These are phyloP conservation scores for Amphiura filiformis DNA, from an alignment of 35 echinoderm and acorn worm species.

Conservation along the genomic window DNA sequence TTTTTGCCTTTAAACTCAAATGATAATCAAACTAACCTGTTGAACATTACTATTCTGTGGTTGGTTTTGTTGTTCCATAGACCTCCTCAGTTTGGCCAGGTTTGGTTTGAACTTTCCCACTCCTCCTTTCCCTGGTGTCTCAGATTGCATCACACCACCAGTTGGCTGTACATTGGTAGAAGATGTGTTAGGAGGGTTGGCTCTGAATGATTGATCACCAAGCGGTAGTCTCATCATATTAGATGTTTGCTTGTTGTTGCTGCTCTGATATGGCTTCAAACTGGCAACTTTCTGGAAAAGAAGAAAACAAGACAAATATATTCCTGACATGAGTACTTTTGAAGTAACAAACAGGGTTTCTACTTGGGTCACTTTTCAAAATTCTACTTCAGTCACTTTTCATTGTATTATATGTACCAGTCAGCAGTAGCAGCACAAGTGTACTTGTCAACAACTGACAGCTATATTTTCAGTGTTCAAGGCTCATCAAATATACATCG, in stretches of 20 bases:
- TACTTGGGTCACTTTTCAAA: too few species aligned
- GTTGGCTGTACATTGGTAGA: neutral
- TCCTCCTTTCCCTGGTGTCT: neutral
- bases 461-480: too few species aligned
- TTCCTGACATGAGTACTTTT: too few species aligned
- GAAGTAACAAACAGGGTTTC: too few species aligned
- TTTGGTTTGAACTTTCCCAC: constrained; percentile 8
- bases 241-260: neutral
- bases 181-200: neutral
- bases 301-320: too few species aligned
- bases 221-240: neutral
- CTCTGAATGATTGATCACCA: neutral
- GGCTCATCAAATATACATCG: too few species aligned
- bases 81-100: constrained; percentile 8
- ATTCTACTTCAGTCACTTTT: too few species aligned
- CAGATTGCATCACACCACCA: too few species aligned
- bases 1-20: too few species aligned
- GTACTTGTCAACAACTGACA: too few species aligned
- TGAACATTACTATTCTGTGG: neutral
- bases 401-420: too few species aligned
- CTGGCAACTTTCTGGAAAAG: neutral
- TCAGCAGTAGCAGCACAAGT: too few species aligned
- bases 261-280: neutral
- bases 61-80: neutral
- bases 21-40: neutral